These are phyloP conservation scores for Rhagonycha fulva DNA, from an alignment of 2,888 invertebrate species.

Conservation along the genomic window DNA sequence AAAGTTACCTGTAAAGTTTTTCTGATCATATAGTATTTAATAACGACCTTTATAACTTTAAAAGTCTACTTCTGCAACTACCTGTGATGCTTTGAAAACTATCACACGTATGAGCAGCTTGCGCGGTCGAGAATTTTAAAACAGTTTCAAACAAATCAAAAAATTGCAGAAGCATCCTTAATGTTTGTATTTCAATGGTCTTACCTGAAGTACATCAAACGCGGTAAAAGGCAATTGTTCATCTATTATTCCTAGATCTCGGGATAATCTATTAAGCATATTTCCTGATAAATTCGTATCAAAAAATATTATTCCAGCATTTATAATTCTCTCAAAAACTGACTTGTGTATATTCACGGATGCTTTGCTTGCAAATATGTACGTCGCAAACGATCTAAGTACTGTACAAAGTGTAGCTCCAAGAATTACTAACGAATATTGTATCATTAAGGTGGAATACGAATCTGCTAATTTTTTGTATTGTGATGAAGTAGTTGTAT, in stretches of 20 bases:
- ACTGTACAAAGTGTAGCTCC: conserved; percentile 38
- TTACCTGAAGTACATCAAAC: background rate
- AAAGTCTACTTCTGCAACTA: too few species aligned
- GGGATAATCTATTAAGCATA: conserved; percentile 33
- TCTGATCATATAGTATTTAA: too few species aligned
- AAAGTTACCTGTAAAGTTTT: background rate
- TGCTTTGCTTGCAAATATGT: conserved; percentile 25
- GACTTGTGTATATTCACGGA: conserved; percentile 28
- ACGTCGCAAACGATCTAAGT: conserved; percentile 34
- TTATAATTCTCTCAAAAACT: conserved; percentile 27
- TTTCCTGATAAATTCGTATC: conserved; percentile 30
- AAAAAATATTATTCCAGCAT: conserved; percentile 29
- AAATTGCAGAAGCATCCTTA: background rate
- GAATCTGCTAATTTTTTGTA: conserved; percentile 9
- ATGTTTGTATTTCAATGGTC: background rate
- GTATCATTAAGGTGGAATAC: conserved; percentile 28
- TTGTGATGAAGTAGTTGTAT: conserved; percentile 18
- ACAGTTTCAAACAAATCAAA: background rate
- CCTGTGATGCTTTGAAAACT: too few species aligned
- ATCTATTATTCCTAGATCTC: conserved; percentile 32
- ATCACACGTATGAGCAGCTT: too few species aligned
- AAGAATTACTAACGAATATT: conserved; percentile 40
- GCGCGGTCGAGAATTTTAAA: background rate
- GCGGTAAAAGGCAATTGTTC: conserved; percentile 24
- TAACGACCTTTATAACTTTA: background rate